Conservation (phyloP, 2,888 invertebrate genomes). For the Ariolimax columbianus region DNA sequence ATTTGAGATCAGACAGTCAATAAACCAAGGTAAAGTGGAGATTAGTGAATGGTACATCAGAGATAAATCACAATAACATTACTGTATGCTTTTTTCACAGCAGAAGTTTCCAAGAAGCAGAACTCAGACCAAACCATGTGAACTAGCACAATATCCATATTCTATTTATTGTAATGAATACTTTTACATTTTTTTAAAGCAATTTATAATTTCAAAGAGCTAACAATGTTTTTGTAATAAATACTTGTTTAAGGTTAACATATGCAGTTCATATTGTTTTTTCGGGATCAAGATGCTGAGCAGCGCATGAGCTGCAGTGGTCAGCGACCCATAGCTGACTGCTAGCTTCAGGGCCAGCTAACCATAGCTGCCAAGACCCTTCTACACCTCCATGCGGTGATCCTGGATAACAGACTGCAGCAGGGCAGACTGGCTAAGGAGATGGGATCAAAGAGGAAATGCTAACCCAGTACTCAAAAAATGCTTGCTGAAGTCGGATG, state of each 20-base stretch:
- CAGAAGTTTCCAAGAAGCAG: background rate
- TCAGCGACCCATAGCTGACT: too few species aligned
- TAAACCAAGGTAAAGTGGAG: background rate
- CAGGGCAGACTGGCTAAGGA: too few species aligned
- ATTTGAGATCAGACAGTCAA: background rate
- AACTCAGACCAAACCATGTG: background rate
- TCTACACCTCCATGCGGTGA: too few species aligned
- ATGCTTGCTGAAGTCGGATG: too few species aligned
- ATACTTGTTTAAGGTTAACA: background rate
- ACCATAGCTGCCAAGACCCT: too few species aligned
- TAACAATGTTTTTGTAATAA: background rate
- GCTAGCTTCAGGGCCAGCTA: too few species aligned
- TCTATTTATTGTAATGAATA: background rate
- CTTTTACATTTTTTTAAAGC: background rate
- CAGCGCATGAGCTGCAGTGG: too few species aligned
- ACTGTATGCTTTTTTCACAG: background rate
- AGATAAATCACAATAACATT: conserved; percentile 10
- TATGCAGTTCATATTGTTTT: too few species aligned
- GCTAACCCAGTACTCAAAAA: too few species aligned
- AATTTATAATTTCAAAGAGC: background rate
- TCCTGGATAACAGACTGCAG: too few species aligned
- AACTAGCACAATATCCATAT: background rate
- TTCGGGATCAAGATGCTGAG: too few species aligned
- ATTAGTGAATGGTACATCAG: background rate
- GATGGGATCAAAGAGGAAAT: too few species aligned